phyloP scores from a whole-genome alignment of 2,888 invertebrate genomes.

The Trachelus iudaicus region DNA sequence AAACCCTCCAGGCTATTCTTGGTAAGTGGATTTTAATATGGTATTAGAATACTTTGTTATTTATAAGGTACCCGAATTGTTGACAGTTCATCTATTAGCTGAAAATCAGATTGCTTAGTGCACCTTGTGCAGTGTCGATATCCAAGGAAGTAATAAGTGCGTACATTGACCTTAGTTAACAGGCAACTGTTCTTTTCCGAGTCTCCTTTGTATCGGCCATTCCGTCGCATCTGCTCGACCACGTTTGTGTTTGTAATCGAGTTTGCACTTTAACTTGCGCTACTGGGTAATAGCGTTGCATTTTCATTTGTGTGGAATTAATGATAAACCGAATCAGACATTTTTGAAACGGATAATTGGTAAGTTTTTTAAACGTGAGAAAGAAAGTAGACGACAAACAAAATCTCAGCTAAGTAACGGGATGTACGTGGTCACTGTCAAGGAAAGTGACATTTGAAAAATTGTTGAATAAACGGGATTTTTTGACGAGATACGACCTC shows the following conservation, averaged over 20 bases:
- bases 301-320: background rate
- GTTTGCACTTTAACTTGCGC: background rate
- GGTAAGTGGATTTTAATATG: conserved; percentile 46
- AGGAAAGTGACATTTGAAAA: background rate
- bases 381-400: background rate
- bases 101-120: background rate
- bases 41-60: background rate
- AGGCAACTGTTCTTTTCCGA: background rate
- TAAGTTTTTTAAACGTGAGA: background rate
- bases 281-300: background rate
- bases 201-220: background rate
- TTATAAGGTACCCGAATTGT: background rate
- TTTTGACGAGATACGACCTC: background rate
- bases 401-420: background rate
- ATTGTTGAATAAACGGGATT: background rate
- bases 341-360: no score
- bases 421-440: background rate
- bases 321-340: background rate
- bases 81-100: background rate
- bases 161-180: conserved; percentile 20
- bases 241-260: background rate
- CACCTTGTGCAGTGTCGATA: conserved; percentile 13
- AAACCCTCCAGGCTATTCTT: conserved; percentile 66
- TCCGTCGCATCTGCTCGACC: background rate
- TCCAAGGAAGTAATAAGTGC: conserved; percentile 17